A percentile compares a stretch with the other conserved stretches of the same genome.
Evolutionary conservation across 2,888 invertebrate genomes (phyloP).

Genomic region (Lepidocyrtinus sp.): DNA sequence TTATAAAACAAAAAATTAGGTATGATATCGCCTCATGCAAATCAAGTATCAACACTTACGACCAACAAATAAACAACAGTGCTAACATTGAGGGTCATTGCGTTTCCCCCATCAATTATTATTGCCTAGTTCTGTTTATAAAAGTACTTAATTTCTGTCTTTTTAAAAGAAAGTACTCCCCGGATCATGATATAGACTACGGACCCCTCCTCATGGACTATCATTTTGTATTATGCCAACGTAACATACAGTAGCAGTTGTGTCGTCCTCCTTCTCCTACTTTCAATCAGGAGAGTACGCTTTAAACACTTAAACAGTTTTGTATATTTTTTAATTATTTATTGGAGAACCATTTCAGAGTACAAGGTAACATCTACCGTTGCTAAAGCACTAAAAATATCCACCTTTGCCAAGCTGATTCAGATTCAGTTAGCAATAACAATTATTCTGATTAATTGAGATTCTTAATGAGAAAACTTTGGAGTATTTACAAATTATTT

Average conservation of each 20-base stretch:
- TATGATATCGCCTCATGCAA: not conserved
- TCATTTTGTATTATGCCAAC: no score
- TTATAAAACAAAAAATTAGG: no score
- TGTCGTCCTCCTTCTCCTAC: constrained; percentile 2
- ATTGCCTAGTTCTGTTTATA: not conserved
- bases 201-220: no score
- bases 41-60: not conserved
- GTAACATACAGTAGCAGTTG: not conserved
- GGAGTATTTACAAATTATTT: no score
- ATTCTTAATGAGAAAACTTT: no score
- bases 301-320: not conserved
- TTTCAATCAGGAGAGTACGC: not conserved
- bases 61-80: constrained; percentile 7
- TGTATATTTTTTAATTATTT: not conserved
- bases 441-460: no score
- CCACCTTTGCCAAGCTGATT: not conserved
- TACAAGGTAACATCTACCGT: not conserved
- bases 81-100: constrained; percentile 1
- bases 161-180: no score
- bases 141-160: not conserved
- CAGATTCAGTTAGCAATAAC: no score
- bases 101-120: not conserved
- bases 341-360: no score
- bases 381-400: not conserved
- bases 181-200: no score